A percentile compares a stretch with the other conserved stretches of the same genome.
phyloP scores from a whole-genome alignment of 2,113 vertebrate genomes.

The Podarcis raffonei region DNA sequence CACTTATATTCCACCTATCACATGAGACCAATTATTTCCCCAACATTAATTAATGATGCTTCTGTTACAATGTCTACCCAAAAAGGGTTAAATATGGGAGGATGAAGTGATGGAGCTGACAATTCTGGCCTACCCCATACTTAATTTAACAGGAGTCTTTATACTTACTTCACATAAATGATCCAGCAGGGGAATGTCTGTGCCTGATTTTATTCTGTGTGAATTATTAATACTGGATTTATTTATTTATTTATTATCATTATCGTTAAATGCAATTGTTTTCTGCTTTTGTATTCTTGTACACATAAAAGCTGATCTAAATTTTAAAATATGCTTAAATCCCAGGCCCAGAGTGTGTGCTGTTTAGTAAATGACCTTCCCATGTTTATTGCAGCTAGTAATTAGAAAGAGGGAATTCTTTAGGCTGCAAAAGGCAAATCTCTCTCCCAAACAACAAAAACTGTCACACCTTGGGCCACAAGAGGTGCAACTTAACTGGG shows the following conservation, averaged over 20 bases:
- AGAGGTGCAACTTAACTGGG: not conserved
- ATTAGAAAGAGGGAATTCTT: not conserved
- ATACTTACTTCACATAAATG: too few relatives aligned
- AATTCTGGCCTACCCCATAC: not conserved
- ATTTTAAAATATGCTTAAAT: not conserved
- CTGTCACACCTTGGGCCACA: too few relatives aligned
- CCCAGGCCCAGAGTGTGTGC: fast-evolving
- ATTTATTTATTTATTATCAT: too few relatives aligned
- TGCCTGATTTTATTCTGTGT: not conserved
- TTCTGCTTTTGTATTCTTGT: not conserved
- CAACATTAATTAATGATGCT: not conserved
- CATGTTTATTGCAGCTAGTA: not conserved
- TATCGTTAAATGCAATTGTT: not conserved
- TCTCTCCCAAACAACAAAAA: not conserved
- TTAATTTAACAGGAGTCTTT: not conserved
- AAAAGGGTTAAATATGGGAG: not conserved
- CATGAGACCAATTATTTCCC: not conserved
- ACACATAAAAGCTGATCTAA: not conserved
- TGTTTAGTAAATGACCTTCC: not conserved
- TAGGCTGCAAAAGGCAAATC: not conserved
- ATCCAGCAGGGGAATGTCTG: not conserved
- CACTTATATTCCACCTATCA: too few relatives aligned
- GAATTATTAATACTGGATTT: not conserved
- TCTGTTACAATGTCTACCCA: not conserved
- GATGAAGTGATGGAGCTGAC: not conserved